Conservation (phyloP, 2,888 invertebrate species). For the Hypercompe scribonia region DNA sequence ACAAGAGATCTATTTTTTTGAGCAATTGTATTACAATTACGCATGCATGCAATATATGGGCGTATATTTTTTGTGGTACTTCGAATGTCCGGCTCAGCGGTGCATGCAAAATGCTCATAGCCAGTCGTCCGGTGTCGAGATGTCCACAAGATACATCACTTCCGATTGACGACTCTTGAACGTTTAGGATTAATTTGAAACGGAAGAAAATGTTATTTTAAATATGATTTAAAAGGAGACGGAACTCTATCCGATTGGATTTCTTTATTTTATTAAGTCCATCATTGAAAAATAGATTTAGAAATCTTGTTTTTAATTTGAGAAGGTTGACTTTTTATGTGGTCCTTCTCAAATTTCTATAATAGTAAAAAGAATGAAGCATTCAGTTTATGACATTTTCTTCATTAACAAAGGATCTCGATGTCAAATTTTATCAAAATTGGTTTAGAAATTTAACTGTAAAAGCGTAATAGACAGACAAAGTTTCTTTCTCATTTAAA, state of each 20-base stretch:
- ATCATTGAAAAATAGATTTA: too few relatives aligned
- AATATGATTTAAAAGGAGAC: neutral
- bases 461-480: too few relatives aligned
- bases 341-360: too few relatives aligned
- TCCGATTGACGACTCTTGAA: constrained; percentile 60
- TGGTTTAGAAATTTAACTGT: too few relatives aligned
- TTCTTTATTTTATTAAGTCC: too few relatives aligned
- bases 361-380: too few relatives aligned
- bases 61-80: constrained; percentile 38
- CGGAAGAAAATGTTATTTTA: neutral
- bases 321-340: too few relatives aligned
- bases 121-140: constrained; percentile 71
- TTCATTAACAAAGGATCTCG: too few relatives aligned
- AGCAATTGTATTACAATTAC: neutral
- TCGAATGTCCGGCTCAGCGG: constrained; percentile 63
- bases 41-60: neutral
- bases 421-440: too few relatives aligned
- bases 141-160: constrained; percentile 46
- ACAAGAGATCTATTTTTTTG: neutral
- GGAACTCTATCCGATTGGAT: neutral
- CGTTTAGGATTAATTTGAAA: constrained; percentile 33
- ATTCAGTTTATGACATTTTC: too few relatives aligned
- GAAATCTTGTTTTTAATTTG: too few relatives aligned
- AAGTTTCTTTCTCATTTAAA: too few relatives aligned
- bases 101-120: constrained; percentile 67